These are phyloP conservation scores for Pissodes strobi DNA, from an alignment of 1,140 invertebrate species.

Conservation along the genomic window DNA sequence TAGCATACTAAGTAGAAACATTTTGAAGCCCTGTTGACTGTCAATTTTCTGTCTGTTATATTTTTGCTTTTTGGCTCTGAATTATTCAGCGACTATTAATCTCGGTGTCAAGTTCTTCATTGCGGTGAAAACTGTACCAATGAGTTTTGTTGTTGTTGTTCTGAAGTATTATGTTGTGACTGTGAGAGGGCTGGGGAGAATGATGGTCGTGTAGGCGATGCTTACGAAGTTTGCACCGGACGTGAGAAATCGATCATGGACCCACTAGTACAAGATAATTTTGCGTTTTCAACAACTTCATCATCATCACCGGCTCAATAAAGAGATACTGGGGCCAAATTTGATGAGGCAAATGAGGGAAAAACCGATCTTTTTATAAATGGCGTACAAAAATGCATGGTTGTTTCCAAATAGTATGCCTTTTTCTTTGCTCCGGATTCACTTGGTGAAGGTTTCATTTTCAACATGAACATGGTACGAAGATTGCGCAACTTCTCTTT, in stretches of 20 bases:
- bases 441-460: constrained; percentile 34
- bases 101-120: constrained; percentile 16
- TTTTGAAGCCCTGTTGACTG: constrained; percentile 39
- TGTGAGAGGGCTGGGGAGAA: constrained; percentile 1
- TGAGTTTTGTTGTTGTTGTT: neutral
- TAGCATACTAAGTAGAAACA: constrained; percentile 45
- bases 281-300: constrained; percentile 18
- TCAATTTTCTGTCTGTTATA: constrained; percentile 34
- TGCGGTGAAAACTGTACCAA: neutral
- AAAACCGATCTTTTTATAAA: constrained; percentile 39
- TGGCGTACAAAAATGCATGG: constrained; percentile 40
- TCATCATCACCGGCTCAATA: constrained; percentile 14
- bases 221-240: constrained; percentile 9
- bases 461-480: constrained; percentile 22
- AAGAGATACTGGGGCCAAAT: constrained; percentile 28
- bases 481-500: constrained; percentile 30
- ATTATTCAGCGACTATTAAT: constrained; percentile 40
- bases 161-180: constrained; percentile 6
- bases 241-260: neutral
- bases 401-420: constrained; percentile 38
- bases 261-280: constrained; percentile 11
- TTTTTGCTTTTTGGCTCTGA: constrained; percentile 41
- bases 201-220: neutral
- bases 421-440: constrained; percentile 34
- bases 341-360: constrained; percentile 19